Conservation (phyloP, 1,140 invertebrate genomes). For the Heterodera carotae region DNA sequence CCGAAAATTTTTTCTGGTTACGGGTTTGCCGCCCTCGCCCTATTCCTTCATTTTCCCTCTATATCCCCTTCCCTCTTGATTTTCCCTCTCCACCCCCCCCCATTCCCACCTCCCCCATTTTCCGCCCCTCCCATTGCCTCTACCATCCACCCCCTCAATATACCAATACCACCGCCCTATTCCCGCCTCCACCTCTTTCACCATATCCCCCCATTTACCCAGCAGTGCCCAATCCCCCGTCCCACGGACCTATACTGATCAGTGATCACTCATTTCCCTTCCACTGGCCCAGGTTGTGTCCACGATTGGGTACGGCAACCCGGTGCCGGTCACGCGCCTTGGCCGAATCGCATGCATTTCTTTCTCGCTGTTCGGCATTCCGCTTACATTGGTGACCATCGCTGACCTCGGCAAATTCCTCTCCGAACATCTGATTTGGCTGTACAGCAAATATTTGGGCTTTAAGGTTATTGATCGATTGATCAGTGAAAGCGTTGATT, state of each 20-base stretch:
- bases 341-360: slow-evolving; percentile 60
- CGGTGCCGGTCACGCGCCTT: slow-evolving; percentile 50
- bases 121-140: background rate
- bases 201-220: background rate
- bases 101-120: too few species aligned
- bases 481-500: too few species aligned
- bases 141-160: background rate
- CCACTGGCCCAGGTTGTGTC: slow-evolving; percentile 32
- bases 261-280: too few species aligned
- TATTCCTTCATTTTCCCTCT: too few species aligned
- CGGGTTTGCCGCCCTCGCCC: too few species aligned
- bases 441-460: slow-evolving; percentile 62
- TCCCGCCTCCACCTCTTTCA: slow-evolving; percentile 1
- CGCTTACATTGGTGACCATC: slow-evolving; percentile 64
- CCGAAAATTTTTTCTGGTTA: too few species aligned
- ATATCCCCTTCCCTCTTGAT: too few species aligned
- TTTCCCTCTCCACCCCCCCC: background rate
- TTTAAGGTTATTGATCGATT: slow-evolving; percentile 44
- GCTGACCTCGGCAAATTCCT: slow-evolving; percentile 65
- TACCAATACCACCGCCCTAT: slow-evolving; percentile 20
- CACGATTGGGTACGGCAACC: slow-evolving; percentile 63
- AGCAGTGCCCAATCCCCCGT: too few species aligned
- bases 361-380: slow-evolving; percentile 64
- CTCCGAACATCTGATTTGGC: slow-evolving; percentile 62
- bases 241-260: too few species aligned